A percentile compares a stretch with the other conserved stretches of the same genome.
Evolutionary conservation across 1,140 invertebrate species (phyloP).

Genomic region (Leptoteleia sp.): DNA sequence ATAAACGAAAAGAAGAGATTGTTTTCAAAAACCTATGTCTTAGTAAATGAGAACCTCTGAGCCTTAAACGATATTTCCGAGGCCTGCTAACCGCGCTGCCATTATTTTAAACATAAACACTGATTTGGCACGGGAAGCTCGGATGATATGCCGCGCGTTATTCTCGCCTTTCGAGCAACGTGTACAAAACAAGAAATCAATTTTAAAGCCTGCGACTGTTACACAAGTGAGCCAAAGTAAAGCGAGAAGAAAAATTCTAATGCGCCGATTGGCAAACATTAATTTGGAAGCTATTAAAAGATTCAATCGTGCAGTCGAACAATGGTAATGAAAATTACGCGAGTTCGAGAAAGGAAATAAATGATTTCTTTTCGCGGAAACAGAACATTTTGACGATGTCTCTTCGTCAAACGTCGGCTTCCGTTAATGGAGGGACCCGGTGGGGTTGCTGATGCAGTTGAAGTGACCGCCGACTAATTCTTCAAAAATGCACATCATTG

Average conservation of each 20-base stretch:
- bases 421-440: conserved; percentile 13
- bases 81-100: conserved; percentile 70
- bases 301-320: too few species aligned
- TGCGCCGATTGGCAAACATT: too few species aligned
- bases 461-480: conserved; percentile 36
- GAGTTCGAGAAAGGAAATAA: too few species aligned
- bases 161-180: conserved; percentile 17
- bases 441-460: conserved; percentile 22
- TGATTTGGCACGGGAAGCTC: conserved; percentile 71
- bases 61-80: conserved; percentile 67
- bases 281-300: too few species aligned
- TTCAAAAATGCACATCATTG: conserved; percentile 41
- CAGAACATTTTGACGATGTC: not conserved
- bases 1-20: too few species aligned
- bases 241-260: conserved; percentile 20
- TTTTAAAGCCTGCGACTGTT: conserved; percentile 35
- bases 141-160: conserved; percentile 26
- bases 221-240: conserved; percentile 14
- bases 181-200: conserved; percentile 41
- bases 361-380: too few species aligned
- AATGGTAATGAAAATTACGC: too few species aligned
- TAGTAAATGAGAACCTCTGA: conserved; percentile 68
- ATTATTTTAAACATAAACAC: conserved; percentile 76
- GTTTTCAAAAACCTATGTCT: too few species aligned
- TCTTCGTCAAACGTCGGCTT: conserved; percentile 4